Evolutionary conservation across 2,888 invertebrate genomes (phyloP).

Genomic region (Apamea epomidion): DNA sequence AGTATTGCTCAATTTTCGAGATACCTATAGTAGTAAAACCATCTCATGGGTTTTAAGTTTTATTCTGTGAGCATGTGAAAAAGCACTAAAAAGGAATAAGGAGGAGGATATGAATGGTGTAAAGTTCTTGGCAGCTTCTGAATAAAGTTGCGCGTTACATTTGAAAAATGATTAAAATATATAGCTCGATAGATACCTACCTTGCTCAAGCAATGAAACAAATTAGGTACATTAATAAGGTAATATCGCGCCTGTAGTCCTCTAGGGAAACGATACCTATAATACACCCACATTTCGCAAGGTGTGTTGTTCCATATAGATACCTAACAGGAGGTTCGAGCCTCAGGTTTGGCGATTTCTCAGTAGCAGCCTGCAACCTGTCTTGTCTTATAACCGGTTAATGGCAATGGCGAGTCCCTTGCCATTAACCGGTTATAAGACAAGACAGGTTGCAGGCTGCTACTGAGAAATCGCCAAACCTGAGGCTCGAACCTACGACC

Average conservation of each 20-base stretch:
- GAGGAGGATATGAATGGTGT: constrained; percentile 19
- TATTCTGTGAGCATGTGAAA: constrained; percentile 19
- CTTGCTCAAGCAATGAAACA: constrained; percentile 3
- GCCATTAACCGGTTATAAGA: neutral
- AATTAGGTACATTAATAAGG: neutral
- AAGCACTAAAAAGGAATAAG: constrained; percentile 14
- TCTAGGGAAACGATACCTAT: neutral
- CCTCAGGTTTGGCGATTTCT: neutral
- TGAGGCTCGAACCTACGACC: neutral
- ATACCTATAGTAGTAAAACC: neutral
- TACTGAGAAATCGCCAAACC: neutral
- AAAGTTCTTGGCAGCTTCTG: constrained; percentile 30
- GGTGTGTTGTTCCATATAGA: neutral
- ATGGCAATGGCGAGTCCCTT: too few species aligned
- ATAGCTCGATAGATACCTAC: neutral
- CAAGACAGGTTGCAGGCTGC: neutral
- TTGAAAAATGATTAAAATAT: constrained; percentile 21
- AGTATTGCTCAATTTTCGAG: constrained; percentile 2
- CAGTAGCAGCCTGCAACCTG: neutral
- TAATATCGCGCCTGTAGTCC: neutral
- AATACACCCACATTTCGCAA: neutral
- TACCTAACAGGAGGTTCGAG: neutral
- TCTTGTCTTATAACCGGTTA: neutral
- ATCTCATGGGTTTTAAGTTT: constrained; percentile 17
- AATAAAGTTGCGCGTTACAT: constrained; percentile 27